A percentile compares a stretch with the other conserved stretches of the same genome.
These are phyloP conservation scores for Drosophila kohkoa DNA, from an alignment of 1,140 invertebrate species.

Conservation along the genomic window DNA sequence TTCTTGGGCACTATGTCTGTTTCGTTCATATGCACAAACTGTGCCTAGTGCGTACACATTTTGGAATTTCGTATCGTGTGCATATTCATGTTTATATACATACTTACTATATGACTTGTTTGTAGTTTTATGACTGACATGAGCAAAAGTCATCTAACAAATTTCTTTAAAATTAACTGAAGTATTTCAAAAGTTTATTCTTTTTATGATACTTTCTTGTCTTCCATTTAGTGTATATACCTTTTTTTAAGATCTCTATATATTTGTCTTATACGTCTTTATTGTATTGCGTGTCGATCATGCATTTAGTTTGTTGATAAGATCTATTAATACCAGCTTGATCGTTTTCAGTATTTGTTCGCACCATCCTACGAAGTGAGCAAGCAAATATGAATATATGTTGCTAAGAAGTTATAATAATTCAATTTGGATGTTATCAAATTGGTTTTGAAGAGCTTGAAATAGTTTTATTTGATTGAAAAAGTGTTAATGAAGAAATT, in stretches of 20 bases:
- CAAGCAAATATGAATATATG: no score
- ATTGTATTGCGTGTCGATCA: neutral
- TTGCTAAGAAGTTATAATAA: no score
- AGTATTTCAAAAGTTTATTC: neutral
- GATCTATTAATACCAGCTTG: neutral
- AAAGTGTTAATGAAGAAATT: no score
- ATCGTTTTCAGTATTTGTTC: no score
- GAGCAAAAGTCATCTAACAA: conserved; percentile 6
- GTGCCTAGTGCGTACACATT: conserved; percentile 62
- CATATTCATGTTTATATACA: conserved; percentile 19
- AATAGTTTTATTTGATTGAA: no score
- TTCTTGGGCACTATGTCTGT: conserved; percentile 13
- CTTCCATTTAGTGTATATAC: neutral
- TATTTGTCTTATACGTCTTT: neutral
- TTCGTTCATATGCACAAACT: conserved; percentile 18
- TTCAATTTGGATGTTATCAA: no score
- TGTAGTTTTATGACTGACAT: conserved; percentile 2
- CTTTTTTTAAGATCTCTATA: neutral
- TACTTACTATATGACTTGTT: neutral
- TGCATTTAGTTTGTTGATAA: neutral
- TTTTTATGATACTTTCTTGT: conserved; percentile 11
- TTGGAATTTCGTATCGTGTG: conserved; percentile 44
- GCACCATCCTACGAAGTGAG: no score
- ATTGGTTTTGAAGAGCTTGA: no score
- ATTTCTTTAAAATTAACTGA: conserved; percentile 1